Evolutionary conservation across 2,113 vertebrate genomes (phyloP).

Genomic region (Otolemur garnettii): DNA sequence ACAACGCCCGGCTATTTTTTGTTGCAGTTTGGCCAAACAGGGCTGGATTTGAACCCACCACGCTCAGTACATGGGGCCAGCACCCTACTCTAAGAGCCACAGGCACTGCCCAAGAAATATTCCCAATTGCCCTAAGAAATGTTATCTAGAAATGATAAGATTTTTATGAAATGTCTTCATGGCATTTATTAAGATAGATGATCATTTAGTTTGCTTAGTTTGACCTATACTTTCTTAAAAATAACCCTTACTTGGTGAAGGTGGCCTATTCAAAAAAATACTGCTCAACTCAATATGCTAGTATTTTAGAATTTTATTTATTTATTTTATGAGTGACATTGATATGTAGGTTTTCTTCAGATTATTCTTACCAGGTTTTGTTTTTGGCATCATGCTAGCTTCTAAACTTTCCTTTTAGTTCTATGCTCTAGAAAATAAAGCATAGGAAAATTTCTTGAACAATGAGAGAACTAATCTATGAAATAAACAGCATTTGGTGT

Average conservation of each 20-base stretch:
- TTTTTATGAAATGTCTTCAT: constrained; percentile 11
- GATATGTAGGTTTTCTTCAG: neutral
- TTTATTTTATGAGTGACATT: neutral
- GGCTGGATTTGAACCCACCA: no score
- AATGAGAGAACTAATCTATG: constrained; percentile 38
- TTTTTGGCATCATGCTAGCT: constrained; percentile 45
- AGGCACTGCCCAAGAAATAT: neutral
- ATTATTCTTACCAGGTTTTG: constrained; percentile 49
- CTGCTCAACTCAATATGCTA: neutral
- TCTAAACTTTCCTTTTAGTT: constrained; percentile 49
- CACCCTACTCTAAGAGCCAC: no score
- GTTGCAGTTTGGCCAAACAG: no score
- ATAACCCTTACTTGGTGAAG: neutral
- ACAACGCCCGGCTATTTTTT: no score
- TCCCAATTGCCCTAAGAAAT: constrained; percentile 23
- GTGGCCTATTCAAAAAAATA: neutral
- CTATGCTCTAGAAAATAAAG: constrained; percentile 65
- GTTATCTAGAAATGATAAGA: neutral
- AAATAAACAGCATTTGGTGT: neutral
- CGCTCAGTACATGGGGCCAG: no score
- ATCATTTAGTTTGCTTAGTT: neutral
- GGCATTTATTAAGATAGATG: neutral
- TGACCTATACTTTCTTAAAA: constrained; percentile 33
- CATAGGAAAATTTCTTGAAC: constrained; percentile 52
- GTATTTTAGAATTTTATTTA: neutral